Conservation (phyloP, 1,140 invertebrate species). For the Conus ventricosus region DNA sequence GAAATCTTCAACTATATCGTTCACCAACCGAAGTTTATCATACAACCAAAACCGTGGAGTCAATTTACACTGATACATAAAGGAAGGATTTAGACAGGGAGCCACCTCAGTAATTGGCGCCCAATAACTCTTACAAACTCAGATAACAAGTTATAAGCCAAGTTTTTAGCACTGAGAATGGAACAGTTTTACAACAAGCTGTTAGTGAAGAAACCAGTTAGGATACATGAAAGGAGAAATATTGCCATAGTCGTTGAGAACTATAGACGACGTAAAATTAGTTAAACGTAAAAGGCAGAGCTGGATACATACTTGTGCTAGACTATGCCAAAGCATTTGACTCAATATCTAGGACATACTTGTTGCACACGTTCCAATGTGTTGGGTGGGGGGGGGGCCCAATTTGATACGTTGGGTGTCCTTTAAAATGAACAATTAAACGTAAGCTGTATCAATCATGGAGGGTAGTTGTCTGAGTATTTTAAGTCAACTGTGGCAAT, state of each 20-base stretch:
- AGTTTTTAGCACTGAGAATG: neutral
- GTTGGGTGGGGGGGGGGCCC: conserved; percentile 4
- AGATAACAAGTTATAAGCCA: conserved; percentile 16
- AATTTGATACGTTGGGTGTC: neutral
- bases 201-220: neutral
- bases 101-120: conserved; percentile 14
- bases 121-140: neutral
- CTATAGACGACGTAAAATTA: neutral
- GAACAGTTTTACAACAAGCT: neutral
- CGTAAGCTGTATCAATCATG: neutral
- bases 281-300: neutral
- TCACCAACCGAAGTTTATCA: too few relatives aligned
- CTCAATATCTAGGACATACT: too few relatives aligned
- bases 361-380: neutral
- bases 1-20: conserved; percentile 26
- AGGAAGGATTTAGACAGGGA: conserved; percentile 4
- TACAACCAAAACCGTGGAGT: too few relatives aligned
- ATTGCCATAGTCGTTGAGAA: neutral
- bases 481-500: neutral
- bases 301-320: too few relatives aligned
- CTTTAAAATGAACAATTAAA: neutral
- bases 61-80: conserved; percentile 33
- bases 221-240: conserved; percentile 2
- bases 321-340: conserved; percentile 3
- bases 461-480: too few relatives aligned